Conservation (phyloP, 92 coral and sea anemone genomes). For the Actinostola sp. region DNA sequence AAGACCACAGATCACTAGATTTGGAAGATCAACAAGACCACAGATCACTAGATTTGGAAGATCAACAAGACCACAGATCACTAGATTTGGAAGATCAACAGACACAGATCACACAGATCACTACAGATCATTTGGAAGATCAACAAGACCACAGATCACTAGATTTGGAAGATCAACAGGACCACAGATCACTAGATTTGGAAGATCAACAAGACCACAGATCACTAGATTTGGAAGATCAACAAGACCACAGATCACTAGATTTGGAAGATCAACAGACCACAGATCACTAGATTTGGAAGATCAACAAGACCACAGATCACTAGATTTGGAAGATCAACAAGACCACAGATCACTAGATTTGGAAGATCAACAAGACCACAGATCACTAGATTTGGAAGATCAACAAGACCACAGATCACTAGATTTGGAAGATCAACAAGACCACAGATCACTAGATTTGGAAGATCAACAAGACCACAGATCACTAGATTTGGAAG, state of each 20-base stretch:
- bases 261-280: constrained; percentile 4
- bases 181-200: constrained; percentile 11
- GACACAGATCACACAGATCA: too few relatives aligned
- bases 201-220: constrained; percentile 2
- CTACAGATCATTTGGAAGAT: neutral
- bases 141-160: constrained; percentile 1
- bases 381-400: constrained; percentile 1
- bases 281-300: constrained; percentile 6
- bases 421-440: constrained; percentile 3
- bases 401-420: neutral
- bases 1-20: constrained; percentile 6
- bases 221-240: constrained; percentile 13
- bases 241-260: neutral
- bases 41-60: constrained; percentile 10
- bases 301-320: neutral
- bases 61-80: neutral
- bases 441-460: neutral
- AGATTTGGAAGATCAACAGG: neutral
- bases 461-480: constrained; percentile 1
- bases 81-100: constrained; percentile 9
- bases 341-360: neutral
- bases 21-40: constrained; percentile 4
- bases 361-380: neutral
- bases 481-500: constrained; percentile 7
- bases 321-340: constrained; percentile 1